Percentiles rank a stretch among this genome's conserved stretches.
These are phyloP conservation scores for Andricus grossulariae DNA, from an alignment of 1,140 invertebrate genomes.

Conservation along the genomic window DNA sequence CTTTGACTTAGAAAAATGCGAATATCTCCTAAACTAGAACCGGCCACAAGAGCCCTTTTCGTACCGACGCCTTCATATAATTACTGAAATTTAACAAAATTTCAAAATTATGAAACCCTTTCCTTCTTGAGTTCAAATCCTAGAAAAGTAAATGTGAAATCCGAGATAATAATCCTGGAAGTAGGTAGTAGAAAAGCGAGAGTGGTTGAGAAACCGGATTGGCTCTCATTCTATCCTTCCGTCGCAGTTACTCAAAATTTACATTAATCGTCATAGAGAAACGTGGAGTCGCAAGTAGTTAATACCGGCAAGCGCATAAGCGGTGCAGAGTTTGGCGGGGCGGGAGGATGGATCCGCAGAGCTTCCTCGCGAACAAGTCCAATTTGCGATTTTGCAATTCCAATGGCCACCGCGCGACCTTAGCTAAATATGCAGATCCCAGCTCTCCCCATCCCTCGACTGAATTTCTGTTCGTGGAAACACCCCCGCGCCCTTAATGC, in stretches of 20 bases:
- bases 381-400: constrained; percentile 69
- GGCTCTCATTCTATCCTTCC: neutral
- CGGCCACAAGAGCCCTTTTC: too few species aligned
- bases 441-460: constrained; percentile 41
- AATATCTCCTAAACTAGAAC: too few species aligned
- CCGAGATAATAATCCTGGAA: too few species aligned
- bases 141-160: too few species aligned
- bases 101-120: too few species aligned
- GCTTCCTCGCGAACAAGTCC: constrained; percentile 61
- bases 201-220: constrained; percentile 1
- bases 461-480: constrained; percentile 21
- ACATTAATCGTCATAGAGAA: constrained; percentile 54
- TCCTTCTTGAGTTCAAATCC: too few species aligned
- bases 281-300: constrained; percentile 43
- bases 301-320: constrained; percentile 41
- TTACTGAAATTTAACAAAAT: too few species aligned
- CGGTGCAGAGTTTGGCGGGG: neutral
- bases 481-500: constrained; percentile 14
- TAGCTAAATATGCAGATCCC: constrained; percentile 65
- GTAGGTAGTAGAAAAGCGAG: neutral
- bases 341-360: constrained; percentile 47
- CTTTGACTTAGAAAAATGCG: too few species aligned
- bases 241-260: constrained; percentile 48
- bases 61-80: too few species aligned
- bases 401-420: constrained; percentile 65